Evolutionary conservation across 2,888 invertebrate species (phyloP).

Genomic region (Lypha dubia): DNA sequence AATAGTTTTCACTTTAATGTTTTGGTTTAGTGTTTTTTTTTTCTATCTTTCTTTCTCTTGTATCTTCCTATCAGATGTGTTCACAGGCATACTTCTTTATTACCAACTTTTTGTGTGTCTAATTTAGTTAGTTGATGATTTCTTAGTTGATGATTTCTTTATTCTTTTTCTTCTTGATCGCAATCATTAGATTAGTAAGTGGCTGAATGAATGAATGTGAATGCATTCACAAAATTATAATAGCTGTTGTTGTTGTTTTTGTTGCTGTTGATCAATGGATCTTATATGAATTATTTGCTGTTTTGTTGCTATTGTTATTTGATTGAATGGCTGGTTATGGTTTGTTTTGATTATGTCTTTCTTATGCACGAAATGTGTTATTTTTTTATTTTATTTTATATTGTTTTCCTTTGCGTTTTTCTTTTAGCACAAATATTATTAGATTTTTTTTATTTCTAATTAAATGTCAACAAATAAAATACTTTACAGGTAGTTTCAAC

Average conservation of each 20-base stretch:
- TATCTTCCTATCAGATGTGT: constrained; percentile 11
- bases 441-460: constrained; percentile 25
- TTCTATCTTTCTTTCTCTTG: neutral
- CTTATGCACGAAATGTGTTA: constrained; percentile 60
- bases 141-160: constrained; percentile 46
- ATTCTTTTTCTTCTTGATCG: constrained; percentile 31
- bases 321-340: constrained; percentile 60
- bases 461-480: constrained; percentile 56
- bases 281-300: constrained; percentile 50
- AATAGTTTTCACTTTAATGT: constrained; percentile 23
- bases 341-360: constrained; percentile 72
- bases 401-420: constrained; percentile 46
- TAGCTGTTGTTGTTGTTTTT: constrained; percentile 41
- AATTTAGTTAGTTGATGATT: constrained; percentile 40
- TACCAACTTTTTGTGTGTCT: constrained; percentile 17
- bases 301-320: constrained; percentile 45
- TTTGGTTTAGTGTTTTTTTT: neutral
- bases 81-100: constrained; percentile 17
- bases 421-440: constrained; percentile 58
- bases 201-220: constrained; percentile 43
- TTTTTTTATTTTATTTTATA: constrained; percentile 40
- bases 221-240: constrained; percentile 42
- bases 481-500: constrained; percentile 49
- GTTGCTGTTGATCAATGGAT: constrained; percentile 61
- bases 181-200: constrained; percentile 37